Base-by-base conservation (phyloP, 2,888 invertebrate genomes). In the Selenia dentaria region DNA sequence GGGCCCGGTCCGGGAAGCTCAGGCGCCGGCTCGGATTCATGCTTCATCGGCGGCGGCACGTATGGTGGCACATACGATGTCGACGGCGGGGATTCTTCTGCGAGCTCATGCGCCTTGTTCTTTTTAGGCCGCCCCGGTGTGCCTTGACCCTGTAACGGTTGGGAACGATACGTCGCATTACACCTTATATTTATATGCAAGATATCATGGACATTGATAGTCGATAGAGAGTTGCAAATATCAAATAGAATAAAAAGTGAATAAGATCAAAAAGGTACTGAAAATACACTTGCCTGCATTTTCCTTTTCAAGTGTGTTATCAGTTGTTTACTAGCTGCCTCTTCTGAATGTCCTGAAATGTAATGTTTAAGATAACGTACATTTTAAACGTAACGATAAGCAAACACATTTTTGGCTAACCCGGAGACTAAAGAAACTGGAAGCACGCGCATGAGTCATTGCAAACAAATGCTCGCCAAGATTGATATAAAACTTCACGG, bases 291-390 rank as follows among this genome's bases (percentile, higher is more conserved):
- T 24, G 89, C 91, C 79, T 91, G 90, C 59, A 91, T 76, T 70
- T 91, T 91, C 53, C 91, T 74, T 60, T 91, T 91, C 2, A 91
- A 66, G 48, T 89, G 89, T 48, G 86, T 89, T 58, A 91, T 80
- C 25, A 89, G 60, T 36, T 87, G 89, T 42, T 82, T 74, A 58
- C 83, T 85, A 10, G 80, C 65, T 14, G 76, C 58, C 16, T 89
- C 89, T 16, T 89, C 89, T 18, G 73, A 47, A 33, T 77, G 62
- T 33, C 68, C 83, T 83, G 62, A 12, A 69, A 71, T 2, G 13
- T 13, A 6, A 13, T 22, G n/a, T n/a, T n/a, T n/a, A n/a, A n/a
- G n/a, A n/a, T n/a, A n/a, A n/a, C n/a, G n/a, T n/a, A n/a, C n/a
- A n/a, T n/a, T n/a, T n/a, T n/a, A n/a, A n/a, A n/a, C n/a, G n/a